Base-by-base conservation (phyloP, 2,113 vertebrate species). In the Paraplagusia blochii region DNA sequence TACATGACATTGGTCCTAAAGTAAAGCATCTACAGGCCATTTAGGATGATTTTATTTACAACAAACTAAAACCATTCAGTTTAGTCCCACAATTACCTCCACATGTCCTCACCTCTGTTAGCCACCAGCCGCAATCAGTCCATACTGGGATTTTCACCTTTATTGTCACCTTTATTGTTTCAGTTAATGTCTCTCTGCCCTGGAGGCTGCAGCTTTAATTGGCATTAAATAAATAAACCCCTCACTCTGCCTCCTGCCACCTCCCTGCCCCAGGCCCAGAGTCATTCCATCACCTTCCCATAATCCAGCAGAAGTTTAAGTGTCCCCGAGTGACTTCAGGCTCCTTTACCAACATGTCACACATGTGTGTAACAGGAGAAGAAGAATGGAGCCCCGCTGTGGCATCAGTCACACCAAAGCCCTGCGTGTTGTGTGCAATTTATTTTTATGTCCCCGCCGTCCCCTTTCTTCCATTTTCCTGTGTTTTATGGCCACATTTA, bases 211-310 rank as follows among this genome's bases (percentile, higher is more conserved):
- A 57, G 54, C 63, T 74, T 72, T 64, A 71, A 76, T 71, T 63
- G 60, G 9, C 45, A 9, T 11, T 17, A 44, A 36, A 38, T 62
- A 48, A 55, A 51, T 46, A 11, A 11, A 46, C 58, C 51, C 52
- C 22, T 34, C 45, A 11, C 38, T 56, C 34, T 15, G 39, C 53
- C 48, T 58, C 53, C 63, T 64, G 58, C 64, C 36, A 50, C 54
- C 46, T 57, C 55, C 11, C 12, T 42, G 55, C 68, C 49, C 46
- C 39, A 7, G n/a, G 44, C 51, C 44, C 43, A 68, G 22, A 56
- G 48, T 51, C 58, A 79, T 80, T 83, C 69, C 82, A 81, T 82
- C 75, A 66, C 57, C 57, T 58, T 68, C 48, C 45, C 33, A 15
- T 69, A 76, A 72, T 73, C 71, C 74, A 58, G 11, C 13, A 48